phyloP scores from a whole-genome alignment of 2,113 vertebrate species.

The Haemorhous mexicanus region DNA sequence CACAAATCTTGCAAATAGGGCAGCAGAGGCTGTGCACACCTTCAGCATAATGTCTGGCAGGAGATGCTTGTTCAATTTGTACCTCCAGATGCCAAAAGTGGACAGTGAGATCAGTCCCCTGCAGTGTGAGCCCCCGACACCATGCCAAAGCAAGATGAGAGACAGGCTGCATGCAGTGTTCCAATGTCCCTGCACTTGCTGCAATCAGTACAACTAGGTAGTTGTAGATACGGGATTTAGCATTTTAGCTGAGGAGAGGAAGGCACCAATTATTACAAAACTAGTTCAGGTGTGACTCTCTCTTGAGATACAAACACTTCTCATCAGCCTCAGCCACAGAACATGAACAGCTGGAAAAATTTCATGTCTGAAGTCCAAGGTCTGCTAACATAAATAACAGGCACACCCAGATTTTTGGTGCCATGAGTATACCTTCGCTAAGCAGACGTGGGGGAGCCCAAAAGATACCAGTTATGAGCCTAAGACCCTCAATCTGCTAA shows the following conservation, averaged over 20 bases:
- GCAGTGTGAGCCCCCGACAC: accelerated
- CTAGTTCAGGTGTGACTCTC: not conserved
- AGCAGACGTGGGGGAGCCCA: not conserved
- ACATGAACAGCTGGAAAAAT: not conserved
- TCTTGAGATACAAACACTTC: not conserved
- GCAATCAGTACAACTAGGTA: not conserved
- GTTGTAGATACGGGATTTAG: not conserved
- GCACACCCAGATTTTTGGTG: not conserved
- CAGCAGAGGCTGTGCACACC: not conserved
- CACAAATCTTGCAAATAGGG: not conserved
- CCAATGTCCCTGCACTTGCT: not conserved
- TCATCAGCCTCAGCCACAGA: not conserved
- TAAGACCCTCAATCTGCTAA: not conserved
- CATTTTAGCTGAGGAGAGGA: not conserved
- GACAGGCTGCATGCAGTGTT: not conserved
- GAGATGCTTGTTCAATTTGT: not conserved
- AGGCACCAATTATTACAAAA: not conserved
- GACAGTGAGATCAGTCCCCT: accelerated
- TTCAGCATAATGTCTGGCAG: not conserved
- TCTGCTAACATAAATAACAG: not conserved
- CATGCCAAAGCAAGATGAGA: not conserved
- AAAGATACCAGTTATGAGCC: not conserved
- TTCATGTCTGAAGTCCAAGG: not conserved
- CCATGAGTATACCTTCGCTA: not conserved
- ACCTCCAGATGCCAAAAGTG: not conserved